phyloP scores from a whole-genome alignment of 2,888 invertebrate genomes.

The Herminia tarsipennalis region DNA sequence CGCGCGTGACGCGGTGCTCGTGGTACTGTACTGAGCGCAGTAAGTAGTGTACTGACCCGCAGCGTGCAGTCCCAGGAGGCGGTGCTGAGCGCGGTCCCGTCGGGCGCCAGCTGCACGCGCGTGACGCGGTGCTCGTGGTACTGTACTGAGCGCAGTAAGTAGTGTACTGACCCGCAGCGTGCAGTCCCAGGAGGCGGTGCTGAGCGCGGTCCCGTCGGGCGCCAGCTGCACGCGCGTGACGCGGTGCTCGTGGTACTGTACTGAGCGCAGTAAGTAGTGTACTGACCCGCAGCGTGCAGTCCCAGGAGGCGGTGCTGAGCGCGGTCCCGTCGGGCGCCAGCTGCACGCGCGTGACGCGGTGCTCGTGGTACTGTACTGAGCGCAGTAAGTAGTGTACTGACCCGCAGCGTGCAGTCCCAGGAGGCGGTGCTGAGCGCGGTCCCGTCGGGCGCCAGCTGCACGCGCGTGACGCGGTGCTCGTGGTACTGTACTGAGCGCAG shows the following conservation, averaged over 20 bases:
- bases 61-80: no score
- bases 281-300: neutral
- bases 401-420: neutral
- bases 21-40: no score
- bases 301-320: neutral
- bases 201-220: neutral
- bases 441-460: constrained; percentile 1
- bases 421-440: neutral
- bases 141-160: neutral
- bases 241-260: neutral
- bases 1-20: no score
- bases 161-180: neutral
- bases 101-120: neutral
- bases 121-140: neutral
- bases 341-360: constrained; percentile 1
- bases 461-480: constrained; percentile 1
- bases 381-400: no score
- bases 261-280: no score
- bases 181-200: neutral
- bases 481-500: no score
- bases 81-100: no score
- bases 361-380: no score
- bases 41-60: no score
- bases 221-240: constrained; percentile 1
- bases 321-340: constrained; percentile 1